Conservation (phyloP, 35 echinoderm and acorn worm genomes). For the Ophiothrix spiculata region DNA sequence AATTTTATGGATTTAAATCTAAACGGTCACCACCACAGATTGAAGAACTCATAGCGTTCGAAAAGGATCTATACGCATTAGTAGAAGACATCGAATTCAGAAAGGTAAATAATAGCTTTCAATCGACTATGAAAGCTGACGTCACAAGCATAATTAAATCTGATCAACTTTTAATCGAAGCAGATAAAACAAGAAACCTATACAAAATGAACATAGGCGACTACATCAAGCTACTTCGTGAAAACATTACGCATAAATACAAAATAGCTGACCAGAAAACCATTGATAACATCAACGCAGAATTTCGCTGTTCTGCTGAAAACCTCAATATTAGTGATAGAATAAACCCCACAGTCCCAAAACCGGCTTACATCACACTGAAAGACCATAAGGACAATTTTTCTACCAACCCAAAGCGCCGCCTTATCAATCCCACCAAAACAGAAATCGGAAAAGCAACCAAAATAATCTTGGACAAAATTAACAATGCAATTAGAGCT, state of each 20-base stretch:
- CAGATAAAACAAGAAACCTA: background rate
- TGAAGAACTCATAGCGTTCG: background rate
- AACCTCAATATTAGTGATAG: background rate
- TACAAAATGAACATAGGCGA: background rate
- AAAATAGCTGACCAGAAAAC: background rate
- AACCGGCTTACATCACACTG: background rate
- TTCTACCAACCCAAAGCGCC: too few species aligned
- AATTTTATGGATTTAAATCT: background rate
- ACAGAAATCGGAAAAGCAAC: background rate
- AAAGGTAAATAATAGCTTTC: background rate
- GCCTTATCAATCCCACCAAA: too few species aligned
- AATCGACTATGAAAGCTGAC: background rate
- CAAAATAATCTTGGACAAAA: background rate
- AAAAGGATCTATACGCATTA: background rate
- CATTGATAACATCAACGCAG: background rate
- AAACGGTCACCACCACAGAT: background rate
- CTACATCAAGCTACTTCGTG: background rate
- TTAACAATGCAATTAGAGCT: background rate
- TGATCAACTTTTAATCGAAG: background rate
- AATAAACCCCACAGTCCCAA: background rate
- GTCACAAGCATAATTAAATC: background rate
- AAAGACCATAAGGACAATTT: constrained; percentile 7
- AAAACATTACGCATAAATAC: background rate
- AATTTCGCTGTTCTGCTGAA: background rate
- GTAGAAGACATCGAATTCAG: background rate